Conservation (phyloP, 2,797 vertebrate species). For the Neomorphus geoffroyi region DNA sequence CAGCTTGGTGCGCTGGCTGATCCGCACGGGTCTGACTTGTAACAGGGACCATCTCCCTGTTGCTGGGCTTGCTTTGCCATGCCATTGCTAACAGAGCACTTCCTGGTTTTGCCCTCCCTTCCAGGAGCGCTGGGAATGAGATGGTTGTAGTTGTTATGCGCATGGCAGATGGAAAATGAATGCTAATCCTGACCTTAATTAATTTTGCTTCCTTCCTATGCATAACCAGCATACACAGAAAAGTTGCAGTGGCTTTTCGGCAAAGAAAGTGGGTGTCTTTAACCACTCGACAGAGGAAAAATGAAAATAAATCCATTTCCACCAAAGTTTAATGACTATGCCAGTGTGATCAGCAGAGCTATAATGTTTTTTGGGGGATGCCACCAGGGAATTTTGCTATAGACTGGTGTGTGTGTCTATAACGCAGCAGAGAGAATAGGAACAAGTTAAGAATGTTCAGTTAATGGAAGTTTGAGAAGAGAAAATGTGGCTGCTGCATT, state of each 20-base stretch:
- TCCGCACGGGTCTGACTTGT: accelerated
- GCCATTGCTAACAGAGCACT: neutral
- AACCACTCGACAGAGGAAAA: accelerated
- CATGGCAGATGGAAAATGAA: neutral
- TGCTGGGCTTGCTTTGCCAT: accelerated
- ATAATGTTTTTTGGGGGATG: neutral
- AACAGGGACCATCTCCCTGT: neutral
- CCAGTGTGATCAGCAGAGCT: neutral
- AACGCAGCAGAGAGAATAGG: neutral
- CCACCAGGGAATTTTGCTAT: neutral
- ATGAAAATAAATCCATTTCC: neutral
- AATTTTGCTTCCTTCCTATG: neutral
- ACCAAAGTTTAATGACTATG: neutral
- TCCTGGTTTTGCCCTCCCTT: neutral
- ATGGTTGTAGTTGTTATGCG: neutral
- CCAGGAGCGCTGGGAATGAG: accelerated
- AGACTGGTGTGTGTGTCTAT: neutral
- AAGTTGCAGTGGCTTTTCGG: neutral
- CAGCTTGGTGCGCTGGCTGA: accelerated
- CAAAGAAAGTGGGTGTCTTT: neutral
- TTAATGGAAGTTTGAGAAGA: neutral
- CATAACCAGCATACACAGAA: neutral
- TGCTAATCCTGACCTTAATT: neutral
- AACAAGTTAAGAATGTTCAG: neutral
- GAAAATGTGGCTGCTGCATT: neutral